Percentiles rank a stretch among this genome's conserved stretches.
phyloP scores from a whole-genome alignment of 2,888 invertebrate species.

The Brachyptera putata region DNA sequence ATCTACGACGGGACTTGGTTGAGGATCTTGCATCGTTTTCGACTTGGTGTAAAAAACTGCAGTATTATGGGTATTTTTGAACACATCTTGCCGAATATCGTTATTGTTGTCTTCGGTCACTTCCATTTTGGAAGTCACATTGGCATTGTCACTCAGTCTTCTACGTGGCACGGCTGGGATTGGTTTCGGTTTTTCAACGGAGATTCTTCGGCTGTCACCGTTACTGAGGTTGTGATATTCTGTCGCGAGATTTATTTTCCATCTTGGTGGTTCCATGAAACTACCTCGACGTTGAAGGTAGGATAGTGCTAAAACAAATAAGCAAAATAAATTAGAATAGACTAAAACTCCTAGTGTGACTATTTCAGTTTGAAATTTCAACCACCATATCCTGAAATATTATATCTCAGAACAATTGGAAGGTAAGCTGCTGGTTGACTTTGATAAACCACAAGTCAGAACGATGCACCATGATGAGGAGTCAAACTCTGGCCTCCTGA shows the following conservation, averaged over 20 bases:
- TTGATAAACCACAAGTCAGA: no score
- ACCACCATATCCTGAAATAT: no score
- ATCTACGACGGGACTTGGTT: slow-evolving; percentile 22
- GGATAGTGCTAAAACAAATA: not conserved
- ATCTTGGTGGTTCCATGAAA: slow-evolving; percentile 38
- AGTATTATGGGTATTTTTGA: not conserved
- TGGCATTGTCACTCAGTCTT: slow-evolving; percentile 24
- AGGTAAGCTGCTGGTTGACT: no score
- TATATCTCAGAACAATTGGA: no score
- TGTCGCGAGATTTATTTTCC: slow-evolving; percentile 41
- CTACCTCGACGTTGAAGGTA: slow-evolving; percentile 4
- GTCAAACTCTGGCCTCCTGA: no score
- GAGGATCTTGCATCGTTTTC: not conserved
- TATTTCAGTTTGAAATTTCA: no score
- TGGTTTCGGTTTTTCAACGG: slow-evolving; percentile 12
- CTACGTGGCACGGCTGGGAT: slow-evolving; percentile 4
- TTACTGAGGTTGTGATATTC: slow-evolving; percentile 1
- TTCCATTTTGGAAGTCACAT: slow-evolving; percentile 24
- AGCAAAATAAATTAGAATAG: no score
- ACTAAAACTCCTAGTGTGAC: no score
- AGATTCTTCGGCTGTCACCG: slow-evolving; percentile 10
- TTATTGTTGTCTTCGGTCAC: slow-evolving; percentile 28
- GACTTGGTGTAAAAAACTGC: not conserved
- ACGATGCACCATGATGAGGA: no score
- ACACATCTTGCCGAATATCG: slow-evolving; percentile 20